Base-by-base conservation (phyloP, 2,888 invertebrate species). In the Vannuccia rotundouncinata region DNA sequence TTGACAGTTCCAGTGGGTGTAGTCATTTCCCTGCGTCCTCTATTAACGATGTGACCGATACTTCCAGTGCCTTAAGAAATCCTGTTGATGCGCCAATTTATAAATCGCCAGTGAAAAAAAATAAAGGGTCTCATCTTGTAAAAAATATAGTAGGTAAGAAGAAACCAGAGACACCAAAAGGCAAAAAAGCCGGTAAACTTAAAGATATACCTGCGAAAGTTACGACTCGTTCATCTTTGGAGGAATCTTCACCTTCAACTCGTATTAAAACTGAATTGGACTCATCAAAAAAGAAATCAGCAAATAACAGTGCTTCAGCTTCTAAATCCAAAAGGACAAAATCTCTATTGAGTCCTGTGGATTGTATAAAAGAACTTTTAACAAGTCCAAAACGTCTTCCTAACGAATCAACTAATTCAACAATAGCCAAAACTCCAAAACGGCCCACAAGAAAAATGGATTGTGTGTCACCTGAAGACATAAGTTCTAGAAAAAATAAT, bases 1-100 rank as follows among this genome's bases (percentile, higher is more conserved):
- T 28, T 45, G 74, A 80, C 31, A 77, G 31, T 77, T 30, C 77
- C 17, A 45, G 31, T 13, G 77, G 66, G 2, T 22, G 66, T 22
- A 66, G 66, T 66, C 10, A 22, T 5, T 66, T 66, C 25, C 66
- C 75, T 2, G 28, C 75, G 29, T 25, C 31, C 1, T 75, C 75
- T n/a, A 75, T 2, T 27, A 22, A 22, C 5, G 22, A 75, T 75
- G 29, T 27, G 2, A 28, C 13, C 2, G 25, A 66, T 22, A 45
- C 17, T 45, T 17, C 45, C 17, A 45, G 45, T 45, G 17, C 45
- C 45, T 45, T n/a, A n/a, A n/a, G n/a, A n/a, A n/a, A n/a, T n/a
- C n/a, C n/a, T n/a, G n/a, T n/a, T n/a, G n/a, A n/a, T n/a, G n/a
- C n/a, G n/a, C n/a, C n/a, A n/a, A n/a, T n/a, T n/a, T n/a, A n/a